A percentile compares a stretch with the other conserved stretches of the same genome.
Evolutionary conservation across 37 sponge, comb jelly and placozoan genomes (phyloP).

Genomic region (Beroe ovata): DNA sequence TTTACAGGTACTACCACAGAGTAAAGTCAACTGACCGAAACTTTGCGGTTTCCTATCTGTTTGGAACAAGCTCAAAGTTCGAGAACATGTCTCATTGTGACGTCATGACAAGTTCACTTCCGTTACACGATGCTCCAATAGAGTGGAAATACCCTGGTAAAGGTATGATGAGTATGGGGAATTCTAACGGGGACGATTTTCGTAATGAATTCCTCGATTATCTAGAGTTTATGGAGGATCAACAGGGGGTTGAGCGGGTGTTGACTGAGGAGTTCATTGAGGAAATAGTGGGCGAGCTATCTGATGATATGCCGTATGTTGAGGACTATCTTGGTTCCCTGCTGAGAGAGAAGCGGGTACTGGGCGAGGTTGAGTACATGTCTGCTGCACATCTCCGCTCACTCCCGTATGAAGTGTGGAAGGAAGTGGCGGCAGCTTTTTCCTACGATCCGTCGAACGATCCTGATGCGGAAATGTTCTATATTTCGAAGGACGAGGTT

Average conservation of each 20-base stretch:
- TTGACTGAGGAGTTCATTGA: neutral
- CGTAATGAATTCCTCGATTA: neutral
- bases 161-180: constrained; percentile 69
- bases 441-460: constrained; percentile 51
- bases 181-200: constrained; percentile 31
- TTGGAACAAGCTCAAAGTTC: constrained; percentile 60
- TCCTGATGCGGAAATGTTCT: neutral
- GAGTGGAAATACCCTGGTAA: constrained; percentile 70
- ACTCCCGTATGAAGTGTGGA: neutral
- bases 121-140: neutral
- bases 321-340: neutral
- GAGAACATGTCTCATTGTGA: constrained; percentile 18
- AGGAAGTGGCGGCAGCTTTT: neutral
- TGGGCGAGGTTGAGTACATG: constrained; percentile 9
- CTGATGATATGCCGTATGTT: constrained; percentile 13
- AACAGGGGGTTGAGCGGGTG: neutral
- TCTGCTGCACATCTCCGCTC: neutral
- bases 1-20: constrained; percentile 59
- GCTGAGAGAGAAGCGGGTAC: neutral
- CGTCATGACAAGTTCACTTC: neutral
- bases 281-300: neutral
- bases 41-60: constrained; percentile 69
- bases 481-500: constrained; percentile 8
- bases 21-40: constrained; percentile 66
- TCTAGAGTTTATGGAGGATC: neutral